These are phyloP conservation scores for Alligator sinensis DNA, from an alignment of 2,113 vertebrate species.

Conservation along the genomic window DNA sequence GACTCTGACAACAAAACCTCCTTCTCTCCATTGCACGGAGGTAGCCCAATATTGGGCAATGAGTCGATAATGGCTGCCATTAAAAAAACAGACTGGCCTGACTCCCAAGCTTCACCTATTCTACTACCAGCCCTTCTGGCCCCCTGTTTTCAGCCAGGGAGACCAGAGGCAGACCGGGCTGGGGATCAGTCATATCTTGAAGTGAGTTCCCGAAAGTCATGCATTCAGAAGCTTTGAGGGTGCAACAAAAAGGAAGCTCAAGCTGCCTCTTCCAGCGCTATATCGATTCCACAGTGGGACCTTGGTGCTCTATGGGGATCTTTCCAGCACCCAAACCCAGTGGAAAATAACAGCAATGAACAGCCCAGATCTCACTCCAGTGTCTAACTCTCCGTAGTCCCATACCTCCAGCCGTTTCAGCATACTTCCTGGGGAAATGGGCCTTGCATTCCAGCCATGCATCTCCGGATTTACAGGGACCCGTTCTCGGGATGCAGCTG, in stretches of 20 bases:
- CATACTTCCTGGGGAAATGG: conserved; percentile 34
- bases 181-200: not conserved
- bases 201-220: not conserved
- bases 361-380: not conserved
- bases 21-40: not conserved
- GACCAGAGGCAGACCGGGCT: not conserved
- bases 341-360: not conserved
- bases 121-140: not conserved
- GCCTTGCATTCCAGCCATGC: not conserved
- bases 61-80: no score
- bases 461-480: not conserved
- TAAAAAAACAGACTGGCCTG: no score
- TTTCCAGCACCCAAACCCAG: not conserved
- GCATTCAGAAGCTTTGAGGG: not conserved
- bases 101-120: rapidly evolving
- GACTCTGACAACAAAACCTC: no score
- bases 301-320: not conserved
- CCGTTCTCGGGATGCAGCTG: not conserved
- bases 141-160: not conserved
- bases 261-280: not conserved
- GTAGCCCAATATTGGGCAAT: no score
- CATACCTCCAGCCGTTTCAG: not conserved
- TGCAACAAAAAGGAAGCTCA: not conserved
- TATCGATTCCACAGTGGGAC: not conserved
- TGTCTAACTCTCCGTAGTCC: conserved; percentile 5